Evolutionary conservation across 1,140 invertebrate species (phyloP).

Genomic region (Platorchestia sp.): DNA sequence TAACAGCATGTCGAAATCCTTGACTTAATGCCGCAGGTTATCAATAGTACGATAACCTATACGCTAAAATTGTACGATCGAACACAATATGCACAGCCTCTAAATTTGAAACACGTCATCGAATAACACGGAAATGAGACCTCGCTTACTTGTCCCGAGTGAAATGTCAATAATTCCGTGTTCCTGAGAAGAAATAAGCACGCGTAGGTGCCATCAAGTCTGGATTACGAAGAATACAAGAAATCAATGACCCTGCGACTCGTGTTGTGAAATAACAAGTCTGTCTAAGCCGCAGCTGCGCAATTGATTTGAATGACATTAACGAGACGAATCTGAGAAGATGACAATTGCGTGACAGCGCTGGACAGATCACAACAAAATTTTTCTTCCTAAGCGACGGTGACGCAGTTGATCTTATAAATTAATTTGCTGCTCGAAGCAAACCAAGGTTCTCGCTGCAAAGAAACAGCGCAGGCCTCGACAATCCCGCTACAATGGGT

Average conservation of each 20-base stretch:
- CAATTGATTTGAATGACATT: constrained; percentile 49
- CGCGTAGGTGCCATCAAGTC: background rate
- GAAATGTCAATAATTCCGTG: background rate
- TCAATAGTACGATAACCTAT: too few relatives aligned
- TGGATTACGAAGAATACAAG: constrained; percentile 23
- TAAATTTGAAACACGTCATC: background rate
- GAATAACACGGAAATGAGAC: background rate
- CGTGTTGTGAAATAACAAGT: constrained; percentile 27
- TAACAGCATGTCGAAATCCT: too few relatives aligned
- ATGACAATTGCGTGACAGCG: background rate
- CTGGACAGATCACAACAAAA: constrained; percentile 25
- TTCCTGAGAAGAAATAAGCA: background rate
- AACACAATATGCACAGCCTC: background rate
- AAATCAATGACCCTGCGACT: constrained; percentile 25
- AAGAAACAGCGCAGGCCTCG: background rate
- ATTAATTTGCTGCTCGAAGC: background rate
- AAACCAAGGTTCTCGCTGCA: background rate
- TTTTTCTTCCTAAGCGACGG: constrained; percentile 20
- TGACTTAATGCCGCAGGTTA: too few relatives aligned
- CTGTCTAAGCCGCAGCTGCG: constrained; percentile 30
- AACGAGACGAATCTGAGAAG: constrained; percentile 14
- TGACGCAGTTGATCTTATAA: background rate
- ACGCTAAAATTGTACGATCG: background rate
- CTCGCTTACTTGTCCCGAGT: background rate
- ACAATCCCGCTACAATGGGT: background rate